Conservation (phyloP, 2,113 vertebrate genomes). For the Chaetodon trifascialis region DNA sequence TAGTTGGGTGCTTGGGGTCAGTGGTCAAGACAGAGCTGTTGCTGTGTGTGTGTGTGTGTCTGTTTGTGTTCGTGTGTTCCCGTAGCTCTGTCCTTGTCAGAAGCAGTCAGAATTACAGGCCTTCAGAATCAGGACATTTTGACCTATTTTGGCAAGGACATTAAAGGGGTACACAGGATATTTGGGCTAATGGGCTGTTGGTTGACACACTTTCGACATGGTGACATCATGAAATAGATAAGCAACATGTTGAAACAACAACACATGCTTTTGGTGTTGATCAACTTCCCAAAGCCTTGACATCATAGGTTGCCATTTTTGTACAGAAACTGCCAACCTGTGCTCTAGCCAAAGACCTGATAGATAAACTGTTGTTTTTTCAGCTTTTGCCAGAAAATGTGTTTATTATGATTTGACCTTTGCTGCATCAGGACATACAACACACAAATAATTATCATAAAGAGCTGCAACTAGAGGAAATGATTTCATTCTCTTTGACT, state of each 20-base stretch:
- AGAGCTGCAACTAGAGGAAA: neutral
- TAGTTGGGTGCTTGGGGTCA: slow-evolving; percentile 42
- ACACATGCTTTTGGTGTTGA: neutral
- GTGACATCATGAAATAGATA: neutral
- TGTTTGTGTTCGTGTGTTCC: neutral
- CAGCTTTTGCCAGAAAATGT: neutral
- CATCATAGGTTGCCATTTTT: neutral
- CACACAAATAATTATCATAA: neutral
- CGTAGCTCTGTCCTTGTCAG: slow-evolving; percentile 19
- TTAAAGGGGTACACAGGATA: neutral
- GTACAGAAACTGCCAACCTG: neutral
- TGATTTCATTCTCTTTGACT: neutral
- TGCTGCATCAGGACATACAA: neutral
- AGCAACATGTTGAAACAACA: neutral
- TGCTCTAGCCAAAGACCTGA: neutral
- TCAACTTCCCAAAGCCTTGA: neutral
- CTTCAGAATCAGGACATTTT: slow-evolving; percentile 13
- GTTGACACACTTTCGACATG: neutral
- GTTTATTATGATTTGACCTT: neutral
- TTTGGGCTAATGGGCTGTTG: neutral
- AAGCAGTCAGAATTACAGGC: slow-evolving; percentile 5
- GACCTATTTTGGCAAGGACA: neutral
- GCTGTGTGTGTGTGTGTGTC: slow-evolving; percentile 1
- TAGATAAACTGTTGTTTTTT: neutral
- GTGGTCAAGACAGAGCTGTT: slow-evolving; percentile 29